A percentile compares a stretch with the other conserved stretches of the same genome.
Evolutionary conservation across 2,797 vertebrate species (phyloP).

Genomic region (Enteromius unitaeniatus): DNA sequence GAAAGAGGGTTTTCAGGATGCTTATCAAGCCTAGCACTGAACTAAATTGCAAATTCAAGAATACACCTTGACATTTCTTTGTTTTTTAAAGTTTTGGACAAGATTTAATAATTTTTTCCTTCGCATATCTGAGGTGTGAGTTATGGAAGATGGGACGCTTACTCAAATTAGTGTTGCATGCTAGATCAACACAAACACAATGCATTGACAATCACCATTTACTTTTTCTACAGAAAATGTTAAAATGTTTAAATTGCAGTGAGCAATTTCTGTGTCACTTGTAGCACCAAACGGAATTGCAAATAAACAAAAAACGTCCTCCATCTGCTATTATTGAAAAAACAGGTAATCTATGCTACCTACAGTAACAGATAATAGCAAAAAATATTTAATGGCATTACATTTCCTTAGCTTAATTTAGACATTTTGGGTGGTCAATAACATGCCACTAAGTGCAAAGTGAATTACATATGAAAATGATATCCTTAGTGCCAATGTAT

Average conservation of each 20-base stretch:
- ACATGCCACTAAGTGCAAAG: neutral
- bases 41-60: constrained; percentile 8
- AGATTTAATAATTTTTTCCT: neutral
- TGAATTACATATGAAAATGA: neutral
- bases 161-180: neutral
- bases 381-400: neutral
- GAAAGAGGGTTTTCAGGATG: constrained; percentile 2
- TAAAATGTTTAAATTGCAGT: neutral
- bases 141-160: neutral
- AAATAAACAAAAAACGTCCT: neutral
- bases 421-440: neutral
- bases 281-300: neutral
- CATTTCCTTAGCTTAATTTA: neutral
- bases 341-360: neutral
- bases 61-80: constrained; percentile 17
- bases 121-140: neutral
- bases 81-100: neutral
- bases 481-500: neutral
- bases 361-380: neutral
- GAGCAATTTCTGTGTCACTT: neutral
- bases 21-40: constrained; percentile 8
- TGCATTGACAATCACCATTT: neutral
- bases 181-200: neutral
- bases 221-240: constrained; percentile 1
- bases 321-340: neutral